Evolutionary conservation across 2,797 vertebrate genomes (phyloP).

Genomic region (Rhyacichthys aspro): DNA sequence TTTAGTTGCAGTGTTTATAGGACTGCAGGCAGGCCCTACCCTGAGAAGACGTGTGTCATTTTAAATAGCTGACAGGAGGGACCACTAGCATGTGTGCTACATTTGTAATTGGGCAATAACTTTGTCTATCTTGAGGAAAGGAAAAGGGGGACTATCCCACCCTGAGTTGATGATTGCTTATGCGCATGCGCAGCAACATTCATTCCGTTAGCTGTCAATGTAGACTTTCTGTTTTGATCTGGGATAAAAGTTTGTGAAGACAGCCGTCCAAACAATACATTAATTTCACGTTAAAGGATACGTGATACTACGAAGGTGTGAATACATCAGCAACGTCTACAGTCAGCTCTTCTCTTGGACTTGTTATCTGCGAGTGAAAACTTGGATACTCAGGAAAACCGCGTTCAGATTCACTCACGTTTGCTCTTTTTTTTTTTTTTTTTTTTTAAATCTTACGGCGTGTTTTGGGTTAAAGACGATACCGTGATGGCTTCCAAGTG

Average conservation of each 20-base stretch:
- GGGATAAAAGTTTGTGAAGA: conserved; percentile 14
- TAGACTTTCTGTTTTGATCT: conserved; percentile 11
- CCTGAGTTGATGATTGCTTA: neutral
- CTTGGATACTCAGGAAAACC: conserved; percentile 9
- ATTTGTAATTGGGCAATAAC: conserved; percentile 31
- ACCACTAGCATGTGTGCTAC: conserved; percentile 6
- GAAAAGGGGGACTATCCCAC: conserved; percentile 20
- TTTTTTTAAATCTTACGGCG: conserved; percentile 8
- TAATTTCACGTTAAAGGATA: fast-evolving
- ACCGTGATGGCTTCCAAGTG: neutral
- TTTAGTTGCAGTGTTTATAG: conserved; percentile 47
- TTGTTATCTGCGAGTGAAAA: conserved; percentile 13
- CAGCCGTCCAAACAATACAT: neutral
- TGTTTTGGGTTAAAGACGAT: conserved; percentile 5
- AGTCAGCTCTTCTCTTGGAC: conserved; percentile 5
- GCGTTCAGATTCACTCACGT: neutral
- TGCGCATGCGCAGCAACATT: conserved; percentile 66
- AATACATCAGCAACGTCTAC: neutral
- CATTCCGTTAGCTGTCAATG: conserved; percentile 71
- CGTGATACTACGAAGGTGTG: neutral
- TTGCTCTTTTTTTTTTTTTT: conserved; percentile 12
- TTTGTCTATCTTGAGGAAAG: conserved; percentile 19
- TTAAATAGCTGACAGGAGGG: conserved; percentile 50
- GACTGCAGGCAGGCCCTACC: conserved; percentile 26
- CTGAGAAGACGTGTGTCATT: conserved; percentile 32